phyloP scores from a whole-genome alignment of 2,888 invertebrate genomes.

The Latheticus oryzae region DNA sequence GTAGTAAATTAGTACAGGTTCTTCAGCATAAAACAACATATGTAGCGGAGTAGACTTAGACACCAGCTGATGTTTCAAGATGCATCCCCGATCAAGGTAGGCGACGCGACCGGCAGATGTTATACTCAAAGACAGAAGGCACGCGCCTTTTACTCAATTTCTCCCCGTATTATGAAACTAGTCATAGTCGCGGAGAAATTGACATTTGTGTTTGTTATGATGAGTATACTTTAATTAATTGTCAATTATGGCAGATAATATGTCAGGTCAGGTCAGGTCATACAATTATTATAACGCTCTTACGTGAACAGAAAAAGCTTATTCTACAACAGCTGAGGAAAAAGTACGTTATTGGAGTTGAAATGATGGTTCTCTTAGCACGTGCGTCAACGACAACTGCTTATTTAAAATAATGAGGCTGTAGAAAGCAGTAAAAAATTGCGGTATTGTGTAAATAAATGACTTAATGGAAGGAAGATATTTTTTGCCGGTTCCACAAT shows the following conservation, averaged over 20 bases:
- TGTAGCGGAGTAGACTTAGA: conserved; percentile 46
- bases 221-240: too few species aligned
- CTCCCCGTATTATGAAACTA: not conserved
- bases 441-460: conserved; percentile 2
- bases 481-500: too few species aligned
- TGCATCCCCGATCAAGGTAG: conserved; percentile 58
- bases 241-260: too few species aligned
- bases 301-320: too few species aligned
- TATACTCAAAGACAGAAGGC: conserved; percentile 62
- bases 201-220: too few species aligned
- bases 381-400: conserved; percentile 57
- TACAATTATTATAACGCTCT: not conserved
- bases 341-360: conserved; percentile 55
- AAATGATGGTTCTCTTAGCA: conserved; percentile 56
- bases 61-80: conserved; percentile 62
- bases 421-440: conserved; percentile 4
- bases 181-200: not conserved
- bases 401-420: conserved; percentile 39
- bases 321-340: conserved; percentile 58
- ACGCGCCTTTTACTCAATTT: conserved; percentile 57
- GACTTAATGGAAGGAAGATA: too few species aligned
- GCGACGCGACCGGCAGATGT: conserved; percentile 61
- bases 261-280: too few species aligned
- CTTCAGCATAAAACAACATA: conserved; percentile 43
- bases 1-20: conserved; percentile 40